Evolutionary conservation across 2,888 invertebrate species (phyloP).

Genomic region (Thera britannica): DNA sequence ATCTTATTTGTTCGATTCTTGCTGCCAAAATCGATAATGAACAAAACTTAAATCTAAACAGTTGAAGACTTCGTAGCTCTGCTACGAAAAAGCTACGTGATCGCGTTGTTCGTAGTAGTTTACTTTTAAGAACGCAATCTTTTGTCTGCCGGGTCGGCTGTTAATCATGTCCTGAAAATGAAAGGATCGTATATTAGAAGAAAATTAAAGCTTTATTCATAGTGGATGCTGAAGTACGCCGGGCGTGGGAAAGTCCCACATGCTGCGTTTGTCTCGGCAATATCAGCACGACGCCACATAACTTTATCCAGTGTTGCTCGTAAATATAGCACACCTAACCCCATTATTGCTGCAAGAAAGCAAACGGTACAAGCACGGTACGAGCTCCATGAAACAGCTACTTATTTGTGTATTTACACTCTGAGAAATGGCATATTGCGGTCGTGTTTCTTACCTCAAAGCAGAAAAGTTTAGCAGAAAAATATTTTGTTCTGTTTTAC

Average conservation of each 20-base stretch:
- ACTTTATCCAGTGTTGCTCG: conserved; percentile 67
- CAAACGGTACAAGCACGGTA: conserved; percentile 47
- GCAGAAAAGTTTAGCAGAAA: conserved; percentile 13
- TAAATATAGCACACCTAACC: conserved; percentile 65
- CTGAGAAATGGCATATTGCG: conserved; percentile 36
- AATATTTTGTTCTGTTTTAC: conserved; percentile 3
- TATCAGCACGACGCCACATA: conserved; percentile 69
- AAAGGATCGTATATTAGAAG: conserved; percentile 31
- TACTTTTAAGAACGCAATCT: conserved; percentile 7
- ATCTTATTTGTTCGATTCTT: background rate
- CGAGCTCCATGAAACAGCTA: conserved; percentile 40
- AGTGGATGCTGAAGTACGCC: conserved; percentile 27
- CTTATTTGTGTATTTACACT: conserved; percentile 36
- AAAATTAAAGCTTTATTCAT: conserved; percentile 48
- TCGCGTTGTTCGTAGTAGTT: conserved; percentile 17
- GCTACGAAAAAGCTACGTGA: conserved; percentile 27
- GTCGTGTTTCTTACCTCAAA: conserved; percentile 26
- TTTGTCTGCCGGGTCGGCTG: conserved; percentile 20
- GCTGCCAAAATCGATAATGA: background rate
- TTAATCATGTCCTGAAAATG: conserved; percentile 30
- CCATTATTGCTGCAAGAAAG: conserved; percentile 64
- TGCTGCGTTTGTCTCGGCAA: conserved; percentile 62
- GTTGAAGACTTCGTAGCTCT: conserved; percentile 16
- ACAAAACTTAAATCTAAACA: background rate
- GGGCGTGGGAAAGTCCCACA: conserved; percentile 62